A percentile compares a stretch with the other conserved stretches of the same genome.
Evolutionary conservation across 64 coral and sea anemone genomes (phyloP).

Genomic region (Actinia tenebrosa): DNA sequence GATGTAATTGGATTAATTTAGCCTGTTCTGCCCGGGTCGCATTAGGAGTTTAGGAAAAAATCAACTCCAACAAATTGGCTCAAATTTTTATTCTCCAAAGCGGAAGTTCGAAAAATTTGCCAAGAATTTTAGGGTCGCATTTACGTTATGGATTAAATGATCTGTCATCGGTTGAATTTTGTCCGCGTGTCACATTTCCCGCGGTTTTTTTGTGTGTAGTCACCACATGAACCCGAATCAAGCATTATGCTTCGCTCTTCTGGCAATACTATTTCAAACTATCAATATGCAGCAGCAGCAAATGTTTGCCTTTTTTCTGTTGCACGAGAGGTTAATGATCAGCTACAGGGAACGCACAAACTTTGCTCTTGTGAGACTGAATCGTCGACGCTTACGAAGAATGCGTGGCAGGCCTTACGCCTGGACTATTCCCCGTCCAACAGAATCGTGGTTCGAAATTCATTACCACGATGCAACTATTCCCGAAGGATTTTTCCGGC

Average conservation of each 20-base stretch:
- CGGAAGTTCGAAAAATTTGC: not conserved
- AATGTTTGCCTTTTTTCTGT: constrained; percentile 33
- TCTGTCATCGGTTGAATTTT: no score
- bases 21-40: not conserved
- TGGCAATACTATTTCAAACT: not conserved
- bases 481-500: no score
- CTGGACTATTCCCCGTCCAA: no score
- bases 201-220: not conserved
- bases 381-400: no score
- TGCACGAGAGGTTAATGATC: constrained; percentile 17
- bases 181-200: constrained; percentile 4
- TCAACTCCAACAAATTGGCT: not conserved
- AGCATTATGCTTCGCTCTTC: not conserved
- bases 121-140: no score
- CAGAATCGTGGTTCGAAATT: no score
- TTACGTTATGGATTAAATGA: no score
- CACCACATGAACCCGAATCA: constrained; percentile 5
- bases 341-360: not conserved
- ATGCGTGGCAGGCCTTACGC: no score
- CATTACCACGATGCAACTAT: no score
- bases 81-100: not conserved
- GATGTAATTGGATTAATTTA: no score
- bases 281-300: constrained; percentile 28
- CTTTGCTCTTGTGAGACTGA: not conserved
- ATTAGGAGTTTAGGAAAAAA: not conserved